phyloP scores from a whole-genome alignment of 1,140 invertebrate species.

The Ceratitis capitata region DNA sequence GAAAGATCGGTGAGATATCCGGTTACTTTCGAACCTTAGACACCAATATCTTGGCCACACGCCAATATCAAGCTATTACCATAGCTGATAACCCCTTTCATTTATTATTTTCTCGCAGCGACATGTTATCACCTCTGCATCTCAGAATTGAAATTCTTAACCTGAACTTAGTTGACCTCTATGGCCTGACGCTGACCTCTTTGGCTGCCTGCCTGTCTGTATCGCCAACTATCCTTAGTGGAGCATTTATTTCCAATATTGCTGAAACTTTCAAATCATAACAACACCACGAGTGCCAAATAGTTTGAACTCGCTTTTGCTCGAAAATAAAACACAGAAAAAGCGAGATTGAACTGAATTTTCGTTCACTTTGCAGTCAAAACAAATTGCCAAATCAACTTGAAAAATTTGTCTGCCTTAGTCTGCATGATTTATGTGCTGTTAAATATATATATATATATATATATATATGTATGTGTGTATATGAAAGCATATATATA shows the following conservation, averaged over 20 bases:
- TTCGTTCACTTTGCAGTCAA: neutral
- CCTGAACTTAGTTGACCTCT: neutral
- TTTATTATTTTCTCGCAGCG: too few relatives aligned
- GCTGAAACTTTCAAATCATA: neutral
- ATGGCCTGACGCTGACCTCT: neutral
- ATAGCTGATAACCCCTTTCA: too few relatives aligned
- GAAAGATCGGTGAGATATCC: too few relatives aligned
- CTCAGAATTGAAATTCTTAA: neutral
- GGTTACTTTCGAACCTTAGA: too few relatives aligned
- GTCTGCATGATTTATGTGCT: neutral
- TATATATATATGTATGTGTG: neutral
- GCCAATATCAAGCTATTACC: too few relatives aligned
- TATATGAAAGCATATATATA: too few relatives aligned
- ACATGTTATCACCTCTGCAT: neutral
- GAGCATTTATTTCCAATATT: neutral
- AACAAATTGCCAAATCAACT: constrained; percentile 18
- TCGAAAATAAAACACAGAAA: neutral
- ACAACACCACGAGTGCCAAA: neutral
- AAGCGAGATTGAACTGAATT: neutral
- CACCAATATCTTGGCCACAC: too few relatives aligned
- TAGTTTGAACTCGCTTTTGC: neutral
- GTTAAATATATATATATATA: neutral
- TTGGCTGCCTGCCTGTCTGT: neutral
- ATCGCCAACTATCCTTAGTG: neutral
- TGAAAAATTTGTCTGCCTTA: neutral